Evolutionary conservation across 2,797 vertebrate genomes (phyloP).

Genomic region (Siniperca scherzeri): DNA sequence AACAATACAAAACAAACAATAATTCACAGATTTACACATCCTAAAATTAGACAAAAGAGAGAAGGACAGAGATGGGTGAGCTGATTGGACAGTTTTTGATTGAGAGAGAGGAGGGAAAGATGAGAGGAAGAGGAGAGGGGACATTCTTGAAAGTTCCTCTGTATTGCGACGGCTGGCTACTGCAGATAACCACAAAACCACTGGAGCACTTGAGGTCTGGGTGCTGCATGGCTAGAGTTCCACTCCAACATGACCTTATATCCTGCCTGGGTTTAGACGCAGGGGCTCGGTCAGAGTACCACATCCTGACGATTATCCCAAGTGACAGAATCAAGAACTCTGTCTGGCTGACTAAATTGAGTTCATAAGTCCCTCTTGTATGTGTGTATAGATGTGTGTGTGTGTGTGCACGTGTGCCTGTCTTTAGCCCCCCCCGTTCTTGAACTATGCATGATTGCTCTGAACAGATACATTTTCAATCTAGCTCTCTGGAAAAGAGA

Average conservation of each 20-base stretch:
- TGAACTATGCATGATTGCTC: slow-evolving; percentile 75
- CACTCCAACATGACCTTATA: slow-evolving; percentile 85
- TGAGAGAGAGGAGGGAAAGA: slow-evolving; percentile 51
- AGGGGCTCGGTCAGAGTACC: slow-evolving; percentile 74
- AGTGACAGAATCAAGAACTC: slow-evolving; percentile 83
- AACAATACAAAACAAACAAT: neutral
- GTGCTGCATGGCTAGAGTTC: slow-evolving; percentile 81
- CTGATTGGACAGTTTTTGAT: slow-evolving; percentile 59
- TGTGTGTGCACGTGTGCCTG: neutral
- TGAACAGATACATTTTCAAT: slow-evolving; percentile 77
- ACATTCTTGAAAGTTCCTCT: slow-evolving; percentile 78
- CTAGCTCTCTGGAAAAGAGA: slow-evolving; percentile 58
- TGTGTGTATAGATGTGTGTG: slow-evolving; percentile 16
- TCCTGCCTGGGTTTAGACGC: slow-evolving; percentile 80
- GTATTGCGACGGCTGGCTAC: slow-evolving; percentile 80
- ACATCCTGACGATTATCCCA: slow-evolving; percentile 83
- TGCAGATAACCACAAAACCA: slow-evolving; percentile 86
- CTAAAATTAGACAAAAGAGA: slow-evolving; percentile 34
- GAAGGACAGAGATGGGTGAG: slow-evolving; percentile 30
- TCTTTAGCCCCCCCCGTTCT: slow-evolving; percentile 32
- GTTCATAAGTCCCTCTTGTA: slow-evolving; percentile 76
- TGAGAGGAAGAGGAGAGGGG: slow-evolving; percentile 70
- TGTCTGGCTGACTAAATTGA: slow-evolving; percentile 80
- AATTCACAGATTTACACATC: slow-evolving; percentile 17
- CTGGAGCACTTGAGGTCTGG: slow-evolving; percentile 83